Conservation (phyloP, 64 coral and sea anemone species). For the Montipora sp. region DNA sequence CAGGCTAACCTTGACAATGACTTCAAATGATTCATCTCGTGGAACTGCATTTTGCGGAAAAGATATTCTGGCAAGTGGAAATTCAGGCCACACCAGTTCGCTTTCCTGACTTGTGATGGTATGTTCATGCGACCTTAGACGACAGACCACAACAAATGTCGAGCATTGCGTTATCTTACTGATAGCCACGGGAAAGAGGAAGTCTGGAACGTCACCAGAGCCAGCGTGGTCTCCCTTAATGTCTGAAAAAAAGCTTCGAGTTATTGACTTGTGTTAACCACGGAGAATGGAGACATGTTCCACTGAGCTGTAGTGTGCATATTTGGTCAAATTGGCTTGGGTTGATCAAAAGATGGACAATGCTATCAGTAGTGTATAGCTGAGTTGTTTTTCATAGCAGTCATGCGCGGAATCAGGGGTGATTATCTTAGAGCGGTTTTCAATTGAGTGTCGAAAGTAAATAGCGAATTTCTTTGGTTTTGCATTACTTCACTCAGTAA, state of each 20-base stretch:
- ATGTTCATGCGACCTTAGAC: conserved; percentile 12
- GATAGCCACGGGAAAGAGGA: conserved; percentile 45
- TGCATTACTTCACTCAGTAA: too few relatives aligned
- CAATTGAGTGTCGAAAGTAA: too few relatives aligned
- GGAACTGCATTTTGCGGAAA: conserved; percentile 22
- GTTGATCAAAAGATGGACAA: too few relatives aligned
- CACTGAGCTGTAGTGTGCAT: too few relatives aligned
- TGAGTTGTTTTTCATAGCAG: too few relatives aligned
- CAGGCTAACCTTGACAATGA: neutral
- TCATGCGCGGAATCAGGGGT: too few relatives aligned
- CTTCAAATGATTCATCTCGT: neutral
- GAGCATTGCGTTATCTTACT: conserved; percentile 55
- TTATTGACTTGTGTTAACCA: neutral
- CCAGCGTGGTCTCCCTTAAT: conserved; percentile 29
- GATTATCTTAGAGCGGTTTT: too few relatives aligned
- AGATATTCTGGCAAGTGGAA: conserved; percentile 5
- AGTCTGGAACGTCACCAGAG: conserved; percentile 32
- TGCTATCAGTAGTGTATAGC: too few relatives aligned
- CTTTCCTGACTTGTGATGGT: neutral
- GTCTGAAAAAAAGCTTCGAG: neutral
- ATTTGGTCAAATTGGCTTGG: too few relatives aligned
- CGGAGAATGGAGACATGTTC: neutral
- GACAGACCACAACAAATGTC: conserved; percentile 65
- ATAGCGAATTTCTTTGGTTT: too few relatives aligned
- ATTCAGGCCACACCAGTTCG: neutral